A percentile compares a stretch with the other conserved stretches of the same genome.
Conservation (phyloP, 1,140 invertebrate species). For the Cydia fagiglandana region DNA sequence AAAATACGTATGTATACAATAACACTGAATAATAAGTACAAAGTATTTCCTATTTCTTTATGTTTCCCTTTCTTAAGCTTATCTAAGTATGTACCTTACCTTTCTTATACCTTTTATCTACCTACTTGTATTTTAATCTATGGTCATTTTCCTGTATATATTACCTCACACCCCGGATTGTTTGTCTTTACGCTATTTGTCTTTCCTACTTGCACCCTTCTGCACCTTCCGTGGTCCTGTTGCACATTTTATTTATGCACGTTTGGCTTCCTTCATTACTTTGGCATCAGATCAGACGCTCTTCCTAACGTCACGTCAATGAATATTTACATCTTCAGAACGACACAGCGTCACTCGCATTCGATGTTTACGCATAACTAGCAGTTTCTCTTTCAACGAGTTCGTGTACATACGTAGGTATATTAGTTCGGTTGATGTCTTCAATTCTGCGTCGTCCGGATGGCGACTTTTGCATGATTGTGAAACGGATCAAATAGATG, state of each 20-base stretch:
- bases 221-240: conserved; percentile 68
- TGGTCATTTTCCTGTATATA: conserved; percentile 16
- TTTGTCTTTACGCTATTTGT: conserved; percentile 38
- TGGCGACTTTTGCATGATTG: conserved; percentile 68
- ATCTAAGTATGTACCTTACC: conserved; percentile 32
- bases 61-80: conserved; percentile 52
- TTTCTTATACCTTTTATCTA: conserved; percentile 43
- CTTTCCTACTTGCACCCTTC: conserved; percentile 41
- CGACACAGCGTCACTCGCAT: conserved; percentile 63
- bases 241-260: conserved; percentile 68
- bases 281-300: conserved; percentile 48
- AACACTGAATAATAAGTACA: conserved; percentile 51
- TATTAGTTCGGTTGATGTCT: conserved; percentile 45
- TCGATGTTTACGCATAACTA: conserved; percentile 62
- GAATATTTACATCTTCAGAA: conserved; percentile 55
- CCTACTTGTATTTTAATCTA: conserved; percentile 34
- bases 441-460: conserved; percentile 40
- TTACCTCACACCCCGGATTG: conserved; percentile 25
- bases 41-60: conserved; percentile 60
- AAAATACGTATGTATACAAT: conserved; percentile 60
- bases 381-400: conserved; percentile 52
- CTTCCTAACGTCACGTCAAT: conserved; percentile 55
- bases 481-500: conserved; percentile 70
- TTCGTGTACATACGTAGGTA: conserved; percentile 57
- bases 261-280: conserved; percentile 60